phyloP scores from a whole-genome alignment of 1,140 invertebrate species.

The Caenorhabditis briggsae region DNA sequence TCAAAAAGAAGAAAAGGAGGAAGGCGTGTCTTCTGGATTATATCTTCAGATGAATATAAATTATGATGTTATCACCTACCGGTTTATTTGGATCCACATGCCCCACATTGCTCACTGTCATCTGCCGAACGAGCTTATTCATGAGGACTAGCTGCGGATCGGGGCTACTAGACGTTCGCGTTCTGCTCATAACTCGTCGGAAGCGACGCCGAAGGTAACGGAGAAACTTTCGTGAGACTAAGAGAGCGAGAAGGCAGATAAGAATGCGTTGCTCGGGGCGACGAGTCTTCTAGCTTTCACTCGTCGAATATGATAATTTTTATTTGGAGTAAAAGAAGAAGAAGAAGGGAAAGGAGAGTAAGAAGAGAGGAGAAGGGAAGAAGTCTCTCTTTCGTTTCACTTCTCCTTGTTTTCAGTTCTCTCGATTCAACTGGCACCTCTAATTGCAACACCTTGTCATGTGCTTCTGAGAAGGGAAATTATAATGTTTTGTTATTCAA shows the following conservation, averaged over 20 bases:
- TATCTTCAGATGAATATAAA: background rate
- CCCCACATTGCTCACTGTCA: no score
- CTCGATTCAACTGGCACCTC: background rate
- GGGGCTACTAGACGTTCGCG: no score
- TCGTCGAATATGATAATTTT: slow-evolving; percentile 46
- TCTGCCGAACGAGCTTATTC: no score
- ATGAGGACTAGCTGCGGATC: no score
- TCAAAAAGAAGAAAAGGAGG: background rate
- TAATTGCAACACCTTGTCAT: background rate
- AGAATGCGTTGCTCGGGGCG: slow-evolving; percentile 44
- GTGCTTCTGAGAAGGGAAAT: background rate
- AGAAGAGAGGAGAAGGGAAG: background rate
- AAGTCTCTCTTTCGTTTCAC: background rate
- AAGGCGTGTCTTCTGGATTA: no score
- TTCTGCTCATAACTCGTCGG: background rate
- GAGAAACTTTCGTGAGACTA: background rate
- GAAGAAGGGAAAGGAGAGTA: background rate
- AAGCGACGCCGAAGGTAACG: background rate
- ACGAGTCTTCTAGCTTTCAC: slow-evolving; percentile 14
- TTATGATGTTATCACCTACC: background rate
- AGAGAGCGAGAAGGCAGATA: background rate
- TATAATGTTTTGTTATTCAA: background rate
- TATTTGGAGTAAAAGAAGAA: background rate
- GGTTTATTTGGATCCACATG: slow-evolving; percentile 18
- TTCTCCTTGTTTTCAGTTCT: slow-evolving; percentile 23